Conservation (phyloP, 2,888 invertebrate species). For the Lycocerus yunnanus region DNA sequence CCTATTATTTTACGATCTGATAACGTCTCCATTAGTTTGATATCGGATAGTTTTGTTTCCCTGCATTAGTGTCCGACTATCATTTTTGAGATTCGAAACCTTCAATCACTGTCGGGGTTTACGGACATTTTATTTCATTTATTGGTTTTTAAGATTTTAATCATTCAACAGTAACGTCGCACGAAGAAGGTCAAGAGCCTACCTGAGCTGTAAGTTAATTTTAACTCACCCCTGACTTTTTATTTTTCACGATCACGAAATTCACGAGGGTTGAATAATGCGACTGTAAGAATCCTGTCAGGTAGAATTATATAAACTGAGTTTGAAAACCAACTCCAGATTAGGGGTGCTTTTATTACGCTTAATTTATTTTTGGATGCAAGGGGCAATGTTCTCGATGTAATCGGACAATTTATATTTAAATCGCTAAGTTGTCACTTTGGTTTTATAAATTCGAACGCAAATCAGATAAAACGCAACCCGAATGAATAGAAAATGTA, state of each 20-base stretch:
- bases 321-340: no score
- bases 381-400: background rate
- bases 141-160: background rate
- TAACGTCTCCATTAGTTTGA: background rate
- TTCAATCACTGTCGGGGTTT: background rate
- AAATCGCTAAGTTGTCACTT: background rate
- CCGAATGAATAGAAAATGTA: background rate
- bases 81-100: background rate
- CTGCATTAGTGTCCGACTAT: background rate
- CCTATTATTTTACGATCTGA: background rate
- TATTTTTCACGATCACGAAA: background rate
- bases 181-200: background rate
- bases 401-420: background rate
- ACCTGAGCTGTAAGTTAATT: background rate
- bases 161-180: background rate
- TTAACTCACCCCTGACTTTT: background rate
- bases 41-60: background rate
- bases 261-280: background rate
- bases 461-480: background rate
- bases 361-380: background rate
- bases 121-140: background rate
- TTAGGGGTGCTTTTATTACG: background rate
- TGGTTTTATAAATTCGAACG: background rate
- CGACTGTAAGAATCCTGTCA: background rate
- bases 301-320: background rate